Base-by-base conservation (phyloP, 2,888 invertebrate genomes). In the Tromatobia lineatoria region DNA sequence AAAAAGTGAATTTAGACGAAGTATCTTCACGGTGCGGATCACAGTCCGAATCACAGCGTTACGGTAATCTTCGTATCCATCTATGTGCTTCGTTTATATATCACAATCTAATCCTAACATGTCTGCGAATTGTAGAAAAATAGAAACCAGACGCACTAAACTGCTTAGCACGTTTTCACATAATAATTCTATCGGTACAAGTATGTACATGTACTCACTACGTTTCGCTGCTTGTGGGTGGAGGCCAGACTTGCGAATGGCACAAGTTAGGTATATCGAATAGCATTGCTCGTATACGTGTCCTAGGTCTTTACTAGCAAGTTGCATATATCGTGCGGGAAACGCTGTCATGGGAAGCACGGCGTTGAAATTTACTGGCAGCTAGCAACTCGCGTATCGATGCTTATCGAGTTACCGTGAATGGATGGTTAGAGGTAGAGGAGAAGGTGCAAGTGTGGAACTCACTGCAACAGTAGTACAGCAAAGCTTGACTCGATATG, bases 351-450 rank as follows among this genome's bases (percentile, higher is more conserved):
- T 20, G 50, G 66, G 50, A 73, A 67, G 52, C 25, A 69, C 42
- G 23, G 59, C 45, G 57, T 66, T 42, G 54, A 34, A 38, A 70
- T 45, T 69, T 11, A 79, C 78, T 70, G 54, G 78, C 59, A 79
- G 78, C 81, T 78, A 75, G 70, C 70, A 71, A 50, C 71, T 66
- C 64, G 81, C 52, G 79, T 85, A 86, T 86, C 83, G 86, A 85
- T 85, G 83, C 81, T 86, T 87, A 87, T 87, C 86, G 85, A 87
- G 85, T 85, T 82, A 82, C 76, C 82, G 86, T 86, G 85, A 87
- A 87, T 85, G 83, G 83, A 86, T 75, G 69, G 69, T 57, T 54
- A 64, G 54, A 34, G 71, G 52, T 69, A 42, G 61, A 73, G 71
- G 77, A 70, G 75, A 29, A 64, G 75, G 81, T 70, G 78, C 81